These are phyloP conservation scores for Mus minutoides DNA, from an alignment of 2,797 vertebrate species.

Conservation along the genomic window DNA sequence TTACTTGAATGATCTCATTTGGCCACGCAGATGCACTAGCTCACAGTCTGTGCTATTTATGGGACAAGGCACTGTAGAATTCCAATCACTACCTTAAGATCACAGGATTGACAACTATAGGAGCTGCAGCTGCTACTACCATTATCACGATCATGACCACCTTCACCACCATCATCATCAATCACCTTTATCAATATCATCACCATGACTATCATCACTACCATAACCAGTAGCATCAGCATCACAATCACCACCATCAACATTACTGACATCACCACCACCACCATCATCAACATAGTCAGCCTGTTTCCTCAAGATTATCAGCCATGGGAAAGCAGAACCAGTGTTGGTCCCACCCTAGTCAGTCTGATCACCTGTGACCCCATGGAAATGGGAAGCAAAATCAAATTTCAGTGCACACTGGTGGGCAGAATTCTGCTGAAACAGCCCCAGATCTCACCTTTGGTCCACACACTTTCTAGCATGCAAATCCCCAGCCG, in stretches of 20 bases:
- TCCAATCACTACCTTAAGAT: not conserved
- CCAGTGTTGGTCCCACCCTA: not conserved
- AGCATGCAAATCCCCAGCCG: not conserved
- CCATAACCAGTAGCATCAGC: not conserved
- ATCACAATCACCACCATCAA: not conserved
- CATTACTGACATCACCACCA: not conserved
- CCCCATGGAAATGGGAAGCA: not conserved
- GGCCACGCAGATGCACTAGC: not conserved
- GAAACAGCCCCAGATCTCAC: not conserved
- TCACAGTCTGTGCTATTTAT: not conserved
- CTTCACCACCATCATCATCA: too few species aligned
- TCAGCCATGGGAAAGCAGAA: not conserved
- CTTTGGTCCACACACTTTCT: fast-evolving
- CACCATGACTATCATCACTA: too few species aligned
- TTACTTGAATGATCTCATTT: not conserved
- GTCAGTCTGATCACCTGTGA: not conserved
- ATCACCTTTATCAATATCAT: not conserved
- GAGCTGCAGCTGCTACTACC: not conserved
- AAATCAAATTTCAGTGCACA: not conserved
- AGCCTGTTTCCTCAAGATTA: not conserved
- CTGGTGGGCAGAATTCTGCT: not conserved
- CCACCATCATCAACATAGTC: not conserved
- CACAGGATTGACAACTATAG: not conserved
- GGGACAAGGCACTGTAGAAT: not conserved
- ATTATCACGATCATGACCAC: not conserved